Evolutionary conservation across 2,113 vertebrate species (phyloP), one percentile per base, ranked within the genome.

Genomic region (Synodontis membranacea): DNA sequence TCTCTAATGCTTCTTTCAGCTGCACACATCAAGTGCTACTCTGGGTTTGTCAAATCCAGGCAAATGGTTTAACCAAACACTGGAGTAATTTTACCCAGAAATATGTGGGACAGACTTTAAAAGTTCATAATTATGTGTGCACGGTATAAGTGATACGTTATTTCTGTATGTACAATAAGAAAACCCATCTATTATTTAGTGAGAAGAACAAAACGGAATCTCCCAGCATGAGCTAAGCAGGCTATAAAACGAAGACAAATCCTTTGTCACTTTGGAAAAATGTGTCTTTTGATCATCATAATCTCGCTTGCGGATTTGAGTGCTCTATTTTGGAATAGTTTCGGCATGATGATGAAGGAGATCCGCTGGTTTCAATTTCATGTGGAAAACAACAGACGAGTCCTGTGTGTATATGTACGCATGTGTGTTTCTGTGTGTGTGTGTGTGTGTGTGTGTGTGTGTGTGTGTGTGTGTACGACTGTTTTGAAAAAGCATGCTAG

Each of bases 351-450:
- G 84, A 80, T 81, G 66, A 54, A 54, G 78, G 72, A 84, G 74
- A 86, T 89, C 68, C 76, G 44, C 86, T 91, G 91, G 83, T 89
- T 90, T 87, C 82, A 89, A 87, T 88, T 88, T 86, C 25, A 46
- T 84, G 70, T 84, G 81, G 66, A 86, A 88, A 88, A 90, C 86
- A 89, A 88, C 64, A 88, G 84, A 42, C 37, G 52, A 39, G 60
- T 79, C 68, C 50, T 84, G 68, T 80, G 52, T 46, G 76, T 88
- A 48, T 75, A 76, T 84, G 23, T 89, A 75, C 42, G 75, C 50
- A 68, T 84, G 68, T 66, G 84, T 80, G 60, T 79, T 72, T 54
- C 37, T 72, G 81, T 39, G 46, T 76, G 52, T 52, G n/a, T 79
- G 54, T 46, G 42, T 66, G 48, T 46, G 84, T 80, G 60, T 79